Conservation (phyloP, 2,797 vertebrate genomes). For the Falco novaeseelandiae region DNA sequence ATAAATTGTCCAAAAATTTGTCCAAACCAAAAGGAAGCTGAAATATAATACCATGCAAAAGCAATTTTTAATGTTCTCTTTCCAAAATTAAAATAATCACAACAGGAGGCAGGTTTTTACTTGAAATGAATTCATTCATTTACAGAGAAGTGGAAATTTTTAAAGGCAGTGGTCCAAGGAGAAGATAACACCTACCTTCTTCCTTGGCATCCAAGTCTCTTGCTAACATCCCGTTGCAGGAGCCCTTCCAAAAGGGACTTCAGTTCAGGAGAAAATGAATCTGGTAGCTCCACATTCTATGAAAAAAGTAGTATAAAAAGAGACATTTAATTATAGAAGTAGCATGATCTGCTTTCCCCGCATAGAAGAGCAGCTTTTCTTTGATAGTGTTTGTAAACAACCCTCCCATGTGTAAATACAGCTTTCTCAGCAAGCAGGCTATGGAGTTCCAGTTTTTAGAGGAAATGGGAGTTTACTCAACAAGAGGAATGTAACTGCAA, state of each 20-base stretch:
- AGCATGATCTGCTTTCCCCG: not conserved
- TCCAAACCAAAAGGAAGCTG: not conserved
- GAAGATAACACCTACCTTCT: slow-evolving; percentile 80
- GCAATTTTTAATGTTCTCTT: not conserved
- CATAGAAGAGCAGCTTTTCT: not conserved
- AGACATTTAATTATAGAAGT: accelerated
- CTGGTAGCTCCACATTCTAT: slow-evolving; percentile 94
- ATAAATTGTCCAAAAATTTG: not conserved
- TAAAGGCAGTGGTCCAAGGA: not conserved
- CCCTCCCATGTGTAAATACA: accelerated
- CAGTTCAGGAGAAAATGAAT: slow-evolving; percentile 91
- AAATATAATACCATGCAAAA: not conserved
- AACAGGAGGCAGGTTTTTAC: slow-evolving; percentile 38
- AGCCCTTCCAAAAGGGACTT: slow-evolving; percentile 92
- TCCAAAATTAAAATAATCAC: not conserved
- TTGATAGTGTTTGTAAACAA: not conserved
- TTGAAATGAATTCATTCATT: not conserved
- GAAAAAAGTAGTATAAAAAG: not conserved
- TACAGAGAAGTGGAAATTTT: slow-evolving; percentile 1
- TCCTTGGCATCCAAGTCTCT: slow-evolving; percentile 91
- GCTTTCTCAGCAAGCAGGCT: not conserved
- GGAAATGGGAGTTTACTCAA: not conserved
- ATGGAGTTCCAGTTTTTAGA: not conserved
- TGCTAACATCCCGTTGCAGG: slow-evolving; percentile 90
- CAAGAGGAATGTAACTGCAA: not conserved